These are phyloP conservation scores for Cyanoramphus novaezelandiae DNA, from an alignment of 2,113 vertebrate genomes.

Conservation along the genomic window DNA sequence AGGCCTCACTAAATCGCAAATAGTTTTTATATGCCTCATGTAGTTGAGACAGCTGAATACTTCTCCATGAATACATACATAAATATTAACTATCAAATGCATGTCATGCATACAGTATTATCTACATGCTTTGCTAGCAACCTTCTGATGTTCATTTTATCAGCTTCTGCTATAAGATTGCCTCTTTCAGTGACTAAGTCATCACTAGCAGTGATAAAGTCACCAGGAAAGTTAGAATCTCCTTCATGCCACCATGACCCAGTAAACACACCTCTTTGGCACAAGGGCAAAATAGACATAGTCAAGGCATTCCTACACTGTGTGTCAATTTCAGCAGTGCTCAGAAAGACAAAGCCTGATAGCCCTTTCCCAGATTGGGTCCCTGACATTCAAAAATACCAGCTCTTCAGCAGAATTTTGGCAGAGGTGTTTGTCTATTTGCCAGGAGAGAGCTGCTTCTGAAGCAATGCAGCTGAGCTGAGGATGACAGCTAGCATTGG, in stretches of 20 bases:
- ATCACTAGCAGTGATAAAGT: background rate
- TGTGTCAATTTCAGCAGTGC: background rate
- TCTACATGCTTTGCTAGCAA: background rate
- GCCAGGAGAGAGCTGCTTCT: background rate
- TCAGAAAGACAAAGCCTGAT: background rate
- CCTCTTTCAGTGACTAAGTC: background rate
- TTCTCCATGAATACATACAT: background rate
- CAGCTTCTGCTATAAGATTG: background rate
- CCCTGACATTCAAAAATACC: background rate
- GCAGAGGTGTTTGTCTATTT: background rate
- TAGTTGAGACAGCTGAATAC: background rate
- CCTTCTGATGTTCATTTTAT: background rate
- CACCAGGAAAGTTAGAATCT: background rate
- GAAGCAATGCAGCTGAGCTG: background rate
- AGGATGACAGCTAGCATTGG: background rate
- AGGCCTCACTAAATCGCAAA: background rate
- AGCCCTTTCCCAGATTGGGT: background rate
- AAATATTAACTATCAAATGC: background rate
- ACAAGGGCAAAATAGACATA: background rate
- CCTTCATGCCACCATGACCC: accelerated
- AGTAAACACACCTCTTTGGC: background rate
- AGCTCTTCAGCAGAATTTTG: background rate
- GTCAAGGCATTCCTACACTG: background rate
- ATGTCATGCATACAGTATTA: too few species aligned
- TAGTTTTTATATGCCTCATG: background rate